phyloP scores from a whole-genome alignment of 2,888 invertebrate genomes.

The Anodontia alba region DNA sequence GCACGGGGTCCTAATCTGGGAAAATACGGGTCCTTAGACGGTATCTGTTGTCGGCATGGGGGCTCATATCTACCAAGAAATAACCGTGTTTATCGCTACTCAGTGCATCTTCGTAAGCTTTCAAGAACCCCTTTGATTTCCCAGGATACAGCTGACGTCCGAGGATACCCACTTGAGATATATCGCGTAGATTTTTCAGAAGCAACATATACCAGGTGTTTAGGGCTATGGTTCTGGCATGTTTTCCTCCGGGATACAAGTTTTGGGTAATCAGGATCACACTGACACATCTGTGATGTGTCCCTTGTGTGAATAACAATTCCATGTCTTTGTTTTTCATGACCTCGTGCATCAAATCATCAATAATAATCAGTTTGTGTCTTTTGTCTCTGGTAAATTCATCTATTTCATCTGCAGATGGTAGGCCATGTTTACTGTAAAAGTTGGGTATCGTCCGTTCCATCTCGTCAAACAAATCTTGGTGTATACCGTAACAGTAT shows the following conservation, averaged over 20 bases:
- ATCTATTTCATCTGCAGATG: conserved; percentile 24
- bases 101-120: conserved; percentile 28
- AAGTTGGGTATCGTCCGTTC: conserved; percentile 37
- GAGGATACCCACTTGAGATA: conserved; percentile 13
- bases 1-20: conserved; percentile 20
- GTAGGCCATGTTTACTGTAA: conserved; percentile 23
- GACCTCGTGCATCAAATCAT: conserved; percentile 42
- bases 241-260: conserved; percentile 24
- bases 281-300: conserved; percentile 31
- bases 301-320: conserved; percentile 30
- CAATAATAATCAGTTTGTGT: conserved; percentile 37
- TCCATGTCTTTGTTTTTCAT: conserved; percentile 30
- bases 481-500: conserved; percentile 46
- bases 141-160: conserved; percentile 28
- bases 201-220: conserved; percentile 31
- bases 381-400: conserved; percentile 33
- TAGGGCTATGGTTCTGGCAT: conserved; percentile 34
- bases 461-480: conserved; percentile 38
- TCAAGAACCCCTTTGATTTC: conserved; percentile 9
- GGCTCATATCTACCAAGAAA: conserved; percentile 26
- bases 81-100: conserved; percentile 11
- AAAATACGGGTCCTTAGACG: conserved; percentile 23
- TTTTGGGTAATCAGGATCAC: conserved; percentile 29
- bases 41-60: conserved; percentile 20
- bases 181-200: conserved; percentile 29